Conservation (phyloP, 2,888 invertebrate species). For the Vandiemenella viatica region DNA sequence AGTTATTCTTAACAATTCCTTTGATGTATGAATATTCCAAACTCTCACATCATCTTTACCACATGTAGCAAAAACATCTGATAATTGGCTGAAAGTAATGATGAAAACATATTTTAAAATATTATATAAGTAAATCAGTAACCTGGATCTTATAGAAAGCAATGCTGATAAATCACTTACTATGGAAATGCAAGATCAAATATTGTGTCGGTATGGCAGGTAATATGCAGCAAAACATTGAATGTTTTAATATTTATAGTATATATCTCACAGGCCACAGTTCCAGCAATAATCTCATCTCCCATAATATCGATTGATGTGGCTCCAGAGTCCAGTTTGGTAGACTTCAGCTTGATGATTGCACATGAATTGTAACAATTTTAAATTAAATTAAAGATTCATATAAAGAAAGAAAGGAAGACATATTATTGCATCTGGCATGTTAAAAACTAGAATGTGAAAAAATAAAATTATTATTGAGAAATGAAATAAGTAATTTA, state of each 20-base stretch:
- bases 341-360: constrained; percentile 34
- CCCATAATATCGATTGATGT: constrained; percentile 56
- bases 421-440: neutral
- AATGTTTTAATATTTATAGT: constrained; percentile 53
- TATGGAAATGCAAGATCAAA: constrained; percentile 71
- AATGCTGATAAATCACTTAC: constrained; percentile 33
- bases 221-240: constrained; percentile 51
- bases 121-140: too few relatives aligned
- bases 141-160: constrained; percentile 33
- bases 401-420: neutral
- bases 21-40: constrained; percentile 61
- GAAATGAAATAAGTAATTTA: too few relatives aligned
- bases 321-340: constrained; percentile 47
- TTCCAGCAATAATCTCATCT: constrained; percentile 55
- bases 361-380: neutral
- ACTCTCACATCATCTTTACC: constrained; percentile 72
- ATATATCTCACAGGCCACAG: constrained; percentile 66
- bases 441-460: too few relatives aligned
- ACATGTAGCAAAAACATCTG: constrained; percentile 75
- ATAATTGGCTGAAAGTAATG: too few relatives aligned
- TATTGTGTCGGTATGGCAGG: constrained; percentile 68
- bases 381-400: neutral
- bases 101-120: too few relatives aligned
- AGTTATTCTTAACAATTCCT: constrained; percentile 67
- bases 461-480: too few relatives aligned